These are phyloP conservation scores for Carcharodon carcharias DNA, from an alignment of 2,797 vertebrate species.

Conservation along the genomic window DNA sequence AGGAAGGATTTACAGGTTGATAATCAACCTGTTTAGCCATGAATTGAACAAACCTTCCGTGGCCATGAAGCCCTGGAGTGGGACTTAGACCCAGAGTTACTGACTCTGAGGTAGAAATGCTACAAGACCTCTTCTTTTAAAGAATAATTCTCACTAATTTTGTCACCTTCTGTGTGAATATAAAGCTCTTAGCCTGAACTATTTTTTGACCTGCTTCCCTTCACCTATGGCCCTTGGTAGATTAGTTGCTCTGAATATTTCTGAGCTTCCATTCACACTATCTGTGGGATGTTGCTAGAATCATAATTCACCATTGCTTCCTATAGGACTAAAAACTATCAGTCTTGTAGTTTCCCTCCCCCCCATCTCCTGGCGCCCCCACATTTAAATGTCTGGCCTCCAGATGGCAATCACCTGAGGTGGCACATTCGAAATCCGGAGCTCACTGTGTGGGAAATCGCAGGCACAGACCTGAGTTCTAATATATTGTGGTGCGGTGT, in stretches of 20 bases:
- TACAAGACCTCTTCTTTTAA: neutral
- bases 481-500: neutral
- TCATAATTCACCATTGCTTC: neutral
- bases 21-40: too few species aligned
- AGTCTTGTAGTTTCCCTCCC: neutral
- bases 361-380: neutral
- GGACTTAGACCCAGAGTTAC: too few species aligned
- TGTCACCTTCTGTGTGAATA: neutral
- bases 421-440: neutral
- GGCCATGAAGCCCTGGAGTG: too few species aligned
- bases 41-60: too few species aligned
- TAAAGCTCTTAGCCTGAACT: neutral
- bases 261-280: neutral
- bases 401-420: slow-evolving; percentile 24
- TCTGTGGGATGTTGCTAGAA: neutral
- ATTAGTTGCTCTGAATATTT: neutral
- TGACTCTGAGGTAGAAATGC: too few species aligned
- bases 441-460: neutral
- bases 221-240: neutral
- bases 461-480: neutral
- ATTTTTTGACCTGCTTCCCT: neutral
- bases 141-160: neutral
- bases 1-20: too few species aligned
- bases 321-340: neutral
- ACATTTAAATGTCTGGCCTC: neutral